phyloP scores from a whole-genome alignment of 1,140 invertebrate species.

The Dendroctonus ponderosae region DNA sequence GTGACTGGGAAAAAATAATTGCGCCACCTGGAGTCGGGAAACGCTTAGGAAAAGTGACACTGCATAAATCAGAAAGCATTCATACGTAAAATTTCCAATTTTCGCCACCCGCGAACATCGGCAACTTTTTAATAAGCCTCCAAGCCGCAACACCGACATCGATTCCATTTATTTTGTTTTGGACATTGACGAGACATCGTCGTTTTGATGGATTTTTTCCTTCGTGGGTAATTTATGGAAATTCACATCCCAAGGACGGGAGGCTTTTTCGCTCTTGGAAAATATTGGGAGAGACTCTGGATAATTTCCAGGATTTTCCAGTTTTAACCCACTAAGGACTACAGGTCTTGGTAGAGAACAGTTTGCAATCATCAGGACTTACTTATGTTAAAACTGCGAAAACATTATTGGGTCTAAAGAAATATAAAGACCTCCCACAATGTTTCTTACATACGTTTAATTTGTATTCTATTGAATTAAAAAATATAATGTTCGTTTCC shows the following conservation, averaged over 20 bases:
- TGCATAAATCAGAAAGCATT: conserved; percentile 31
- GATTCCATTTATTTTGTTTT: conserved; percentile 29
- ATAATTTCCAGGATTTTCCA: too few species aligned
- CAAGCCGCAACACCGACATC: conserved; percentile 2
- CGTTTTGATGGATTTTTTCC: conserved; percentile 7
- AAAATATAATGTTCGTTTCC: too few species aligned
- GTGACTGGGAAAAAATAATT: conserved; percentile 11
- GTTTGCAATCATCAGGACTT: too few species aligned
- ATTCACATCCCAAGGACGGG: not conserved
- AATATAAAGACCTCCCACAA: too few species aligned
- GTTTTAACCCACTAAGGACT: too few species aligned
- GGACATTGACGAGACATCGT: conserved; percentile 22
- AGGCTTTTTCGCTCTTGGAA: too few species aligned
- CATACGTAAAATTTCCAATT: conserved; percentile 36
- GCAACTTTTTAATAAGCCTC: conserved; percentile 32
- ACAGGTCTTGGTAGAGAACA: too few species aligned
- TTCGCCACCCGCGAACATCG: conserved; percentile 20
- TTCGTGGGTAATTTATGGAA: conserved; percentile 7
- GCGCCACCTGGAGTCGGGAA: conserved; percentile 17
- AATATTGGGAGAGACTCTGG: too few species aligned
- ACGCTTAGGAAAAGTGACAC: conserved; percentile 27
- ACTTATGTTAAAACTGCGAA: too few species aligned
- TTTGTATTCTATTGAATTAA: too few species aligned
- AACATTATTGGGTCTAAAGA: too few species aligned
- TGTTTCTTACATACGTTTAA: too few species aligned